Conservation (phyloP, 2,888 invertebrate species). For the Aplocera efformata region DNA sequence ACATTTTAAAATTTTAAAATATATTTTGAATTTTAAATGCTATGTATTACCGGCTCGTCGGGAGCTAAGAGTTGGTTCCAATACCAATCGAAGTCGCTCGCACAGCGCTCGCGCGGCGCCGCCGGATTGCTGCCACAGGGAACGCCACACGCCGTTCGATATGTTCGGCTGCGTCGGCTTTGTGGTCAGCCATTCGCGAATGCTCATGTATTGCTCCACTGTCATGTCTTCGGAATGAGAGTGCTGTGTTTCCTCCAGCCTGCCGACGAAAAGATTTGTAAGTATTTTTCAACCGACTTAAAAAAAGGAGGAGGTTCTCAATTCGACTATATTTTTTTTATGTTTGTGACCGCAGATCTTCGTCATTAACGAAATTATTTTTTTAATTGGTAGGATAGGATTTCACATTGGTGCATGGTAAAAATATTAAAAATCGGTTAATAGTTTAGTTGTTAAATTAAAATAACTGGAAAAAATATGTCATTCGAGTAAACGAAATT, state of each 20-base stretch:
- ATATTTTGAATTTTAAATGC: no score
- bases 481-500: no score
- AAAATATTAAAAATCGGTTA: no score
- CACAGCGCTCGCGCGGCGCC: constrained; percentile 82
- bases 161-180: constrained; percentile 30
- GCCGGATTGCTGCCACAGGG: constrained; percentile 79
- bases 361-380: no score
- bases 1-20: no score
- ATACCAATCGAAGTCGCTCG: constrained; percentile 94
- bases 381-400: no score
- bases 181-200: constrained; percentile 47
- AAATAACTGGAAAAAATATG: no score
- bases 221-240: constrained; percentile 44
- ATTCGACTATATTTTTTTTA: no score
- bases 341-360: no score
- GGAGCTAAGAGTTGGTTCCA: constrained; percentile 97
- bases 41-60: constrained; percentile 81
- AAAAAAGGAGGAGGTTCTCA: no score
- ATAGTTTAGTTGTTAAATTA: no score
- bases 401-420: no score
- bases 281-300: not conserved
- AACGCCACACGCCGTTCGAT: constrained; percentile 80
- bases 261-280: constrained; percentile 27
- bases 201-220: constrained; percentile 55
- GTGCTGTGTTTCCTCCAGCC: constrained; percentile 40